Base-by-base conservation (phyloP, 2,113 vertebrate genomes). In the Burhinus oedicnemus region DNA sequence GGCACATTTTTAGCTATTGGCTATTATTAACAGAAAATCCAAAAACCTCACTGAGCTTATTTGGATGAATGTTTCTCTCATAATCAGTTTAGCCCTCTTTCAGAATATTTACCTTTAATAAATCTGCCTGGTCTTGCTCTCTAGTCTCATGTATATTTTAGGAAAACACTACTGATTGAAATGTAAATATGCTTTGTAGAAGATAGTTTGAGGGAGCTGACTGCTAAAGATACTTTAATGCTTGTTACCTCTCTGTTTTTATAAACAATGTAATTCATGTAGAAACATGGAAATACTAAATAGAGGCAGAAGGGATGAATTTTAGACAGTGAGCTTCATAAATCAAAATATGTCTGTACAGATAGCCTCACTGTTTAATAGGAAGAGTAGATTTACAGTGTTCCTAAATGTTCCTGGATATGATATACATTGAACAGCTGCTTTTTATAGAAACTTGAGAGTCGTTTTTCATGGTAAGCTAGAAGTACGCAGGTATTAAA, bases 371-470 rank as follows among this genome's bases (percentile, higher is more conserved):
- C 44, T 79, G 66, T 90, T 97, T 91, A 80, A 93, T 55, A 81
- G 75, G 57, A 45, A 60, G 34, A 84, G 32, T 16, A 83, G 57
- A 83, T 95, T 95, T 93, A 94, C 55, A 68, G 75, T 42, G 70
- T 90, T 36, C 69, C 54, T 47, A 87, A 91, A 82, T 83, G 89
- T 77, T 82, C 70, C 71, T 29, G 71, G 83, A 51, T 93, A 49
- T 52, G 60, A 85, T 90, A 51, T 51, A 85, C 79, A 64, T 70
- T 62, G 87, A 97, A 51, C 60, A 93, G 91, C 62, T 94, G 89
- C 84, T 94, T 93, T 96, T 93, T 83, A 83, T 86, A 91, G 87
- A 83, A 88, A 81, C 71, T 70, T 34, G 51, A 77, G 66, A 57
- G 58, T 88, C 17, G 0, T 93, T 97, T 97, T 94, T 97, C 71